Percentiles rank a stretch among this genome's conserved stretches.
Evolutionary conservation across 2,888 invertebrate species (phyloP).

Genomic region (Amorpha juglandis): DNA sequence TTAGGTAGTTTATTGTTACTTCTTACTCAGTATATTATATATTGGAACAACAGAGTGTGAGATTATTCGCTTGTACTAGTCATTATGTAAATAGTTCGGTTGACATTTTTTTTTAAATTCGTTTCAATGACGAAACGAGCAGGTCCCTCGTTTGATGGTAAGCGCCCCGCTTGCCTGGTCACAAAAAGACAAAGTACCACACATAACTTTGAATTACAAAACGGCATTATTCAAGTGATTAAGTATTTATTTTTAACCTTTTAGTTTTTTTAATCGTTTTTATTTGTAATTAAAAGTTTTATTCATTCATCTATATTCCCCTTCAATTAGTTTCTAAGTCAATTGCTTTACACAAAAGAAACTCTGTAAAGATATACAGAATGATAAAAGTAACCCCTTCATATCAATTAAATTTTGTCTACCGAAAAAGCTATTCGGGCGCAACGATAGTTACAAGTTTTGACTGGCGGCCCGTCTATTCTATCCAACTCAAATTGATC

Average conservation of each 20-base stretch:
- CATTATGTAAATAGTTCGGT: too few species aligned
- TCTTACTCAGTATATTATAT: constrained; percentile 12
- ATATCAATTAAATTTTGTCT: constrained; percentile 55
- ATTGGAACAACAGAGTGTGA: not conserved
- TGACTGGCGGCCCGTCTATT: constrained; percentile 64
- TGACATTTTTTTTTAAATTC: too few species aligned
- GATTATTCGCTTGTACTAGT: not conserved
- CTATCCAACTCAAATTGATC: constrained; percentile 74
- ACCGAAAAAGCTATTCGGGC: constrained; percentile 47
- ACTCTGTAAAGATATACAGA: constrained; percentile 26
- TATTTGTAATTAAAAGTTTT: too few species aligned
- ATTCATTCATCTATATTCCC: too few species aligned
- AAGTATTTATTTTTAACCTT: too few species aligned
- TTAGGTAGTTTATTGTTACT: not conserved
- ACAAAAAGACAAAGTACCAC: too few species aligned
- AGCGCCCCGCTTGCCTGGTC: too few species aligned
- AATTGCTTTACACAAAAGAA: constrained; percentile 10
- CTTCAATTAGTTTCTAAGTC: not conserved
- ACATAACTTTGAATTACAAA: too few species aligned
- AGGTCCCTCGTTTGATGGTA: too few species aligned
- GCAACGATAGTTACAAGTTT: constrained; percentile 61
- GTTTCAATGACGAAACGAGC: too few species aligned
- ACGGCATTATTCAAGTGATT: too few species aligned
- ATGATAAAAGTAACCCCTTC: constrained; percentile 32
- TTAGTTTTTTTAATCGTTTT: too few species aligned